Conservation (phyloP, 2,797 vertebrate species). For the Serranus cabrilla region DNA sequence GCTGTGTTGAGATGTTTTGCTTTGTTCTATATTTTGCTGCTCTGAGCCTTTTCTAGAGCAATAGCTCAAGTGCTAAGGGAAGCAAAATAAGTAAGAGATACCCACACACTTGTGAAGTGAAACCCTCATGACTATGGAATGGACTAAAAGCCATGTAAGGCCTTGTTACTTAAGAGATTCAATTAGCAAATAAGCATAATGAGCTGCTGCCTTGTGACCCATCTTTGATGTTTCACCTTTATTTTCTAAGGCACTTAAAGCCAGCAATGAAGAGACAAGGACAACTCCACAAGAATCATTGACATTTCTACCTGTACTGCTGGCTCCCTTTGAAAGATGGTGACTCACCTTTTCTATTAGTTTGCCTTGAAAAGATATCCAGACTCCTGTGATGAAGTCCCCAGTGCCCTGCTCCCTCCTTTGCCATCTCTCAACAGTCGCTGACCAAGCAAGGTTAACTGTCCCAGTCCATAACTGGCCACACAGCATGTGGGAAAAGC, state of each 20-base stretch:
- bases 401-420: slow-evolving; percentile 19
- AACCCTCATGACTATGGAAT: slow-evolving; percentile 51
- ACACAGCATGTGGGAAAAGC: slow-evolving; percentile 32
- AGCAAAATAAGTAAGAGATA: slow-evolving; percentile 5
- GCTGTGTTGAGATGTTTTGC: slow-evolving; percentile 9
- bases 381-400: slow-evolving; percentile 50
- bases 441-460: slow-evolving; percentile 62
- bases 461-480: slow-evolving; percentile 46
- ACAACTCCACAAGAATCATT: slow-evolving; percentile 34
- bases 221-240: slow-evolving; percentile 20
- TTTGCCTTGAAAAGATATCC: slow-evolving; percentile 61
- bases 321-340: slow-evolving; percentile 36
- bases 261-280: not conserved
- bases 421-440: slow-evolving; percentile 43
- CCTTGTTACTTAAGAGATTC: slow-evolving; percentile 31
- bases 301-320: slow-evolving; percentile 50
- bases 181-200: slow-evolving; percentile 46
- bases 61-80: slow-evolving; percentile 13
- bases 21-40: slow-evolving; percentile 18
- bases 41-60: slow-evolving; percentile 17
- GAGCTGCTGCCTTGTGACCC: slow-evolving; percentile 16
- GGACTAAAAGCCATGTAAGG: slow-evolving; percentile 1
- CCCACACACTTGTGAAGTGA: slow-evolving; percentile 9
- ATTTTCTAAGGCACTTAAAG: slow-evolving; percentile 27
- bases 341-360: slow-evolving; percentile 59